These are phyloP conservation scores for Heteractis magnifica DNA, from an alignment of 92 coral and sea anemone genomes.

Conservation along the genomic window DNA sequence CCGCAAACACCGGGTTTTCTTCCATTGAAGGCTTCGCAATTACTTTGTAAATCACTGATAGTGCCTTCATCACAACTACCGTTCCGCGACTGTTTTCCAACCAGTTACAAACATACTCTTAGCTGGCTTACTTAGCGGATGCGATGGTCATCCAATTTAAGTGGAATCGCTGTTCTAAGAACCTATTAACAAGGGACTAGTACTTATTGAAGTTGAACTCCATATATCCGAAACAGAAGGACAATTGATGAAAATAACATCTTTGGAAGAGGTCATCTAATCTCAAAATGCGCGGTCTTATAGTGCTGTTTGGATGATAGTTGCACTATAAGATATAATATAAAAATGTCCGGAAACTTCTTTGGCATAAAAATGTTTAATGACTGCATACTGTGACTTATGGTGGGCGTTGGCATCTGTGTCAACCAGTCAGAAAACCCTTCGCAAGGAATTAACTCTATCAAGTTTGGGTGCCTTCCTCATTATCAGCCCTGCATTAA, in stretches of 20 bases:
- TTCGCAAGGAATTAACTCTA: background rate
- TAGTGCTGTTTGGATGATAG: background rate
- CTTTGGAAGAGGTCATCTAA: background rate
- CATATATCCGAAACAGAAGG: background rate
- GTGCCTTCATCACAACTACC: background rate
- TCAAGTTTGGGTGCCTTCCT: too few species aligned
- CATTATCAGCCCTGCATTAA: too few species aligned
- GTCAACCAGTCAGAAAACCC: background rate
- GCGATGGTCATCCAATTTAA: background rate
- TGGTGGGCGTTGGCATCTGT: background rate
- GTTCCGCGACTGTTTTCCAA: background rate
- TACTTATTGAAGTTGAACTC: background rate
- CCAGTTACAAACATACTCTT: background rate
- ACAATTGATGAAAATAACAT: background rate
- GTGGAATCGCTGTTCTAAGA: background rate
- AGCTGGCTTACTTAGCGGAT: background rate
- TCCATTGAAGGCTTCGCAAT: background rate
- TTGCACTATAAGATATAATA: background rate
- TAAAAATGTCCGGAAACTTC: background rate
- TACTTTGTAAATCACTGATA: background rate
- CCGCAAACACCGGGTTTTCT: background rate
- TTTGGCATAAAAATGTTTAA: background rate
- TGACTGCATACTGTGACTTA: background rate
- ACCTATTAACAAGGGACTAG: background rate
- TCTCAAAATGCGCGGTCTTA: background rate